phyloP scores from a whole-genome alignment of 1,140 invertebrate species.

The Drosophila nigromelanica region DNA sequence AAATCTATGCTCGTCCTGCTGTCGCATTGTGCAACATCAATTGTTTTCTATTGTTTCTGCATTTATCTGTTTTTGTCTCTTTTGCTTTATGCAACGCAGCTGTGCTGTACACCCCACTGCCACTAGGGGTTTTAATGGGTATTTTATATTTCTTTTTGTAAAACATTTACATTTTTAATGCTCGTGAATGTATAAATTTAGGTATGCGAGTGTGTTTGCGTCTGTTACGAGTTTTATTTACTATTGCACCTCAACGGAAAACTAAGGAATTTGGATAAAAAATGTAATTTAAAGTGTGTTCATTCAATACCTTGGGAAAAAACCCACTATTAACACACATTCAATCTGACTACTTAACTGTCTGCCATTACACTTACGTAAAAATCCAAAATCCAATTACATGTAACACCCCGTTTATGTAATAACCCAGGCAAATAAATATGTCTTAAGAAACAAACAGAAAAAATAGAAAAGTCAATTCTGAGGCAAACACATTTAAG shows the following conservation, averaged over 20 bases:
- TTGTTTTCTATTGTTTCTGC: constrained; percentile 46
- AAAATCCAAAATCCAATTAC: constrained; percentile 18
- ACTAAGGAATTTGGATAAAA: not conserved
- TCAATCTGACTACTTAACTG: too few relatives aligned
- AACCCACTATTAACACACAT: too few relatives aligned
- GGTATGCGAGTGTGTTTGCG: constrained; percentile 6
- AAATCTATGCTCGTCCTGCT: constrained; percentile 41
- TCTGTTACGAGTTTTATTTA: constrained; percentile 9
- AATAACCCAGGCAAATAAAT: constrained; percentile 44
- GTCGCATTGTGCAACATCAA: constrained; percentile 41
- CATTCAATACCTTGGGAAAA: too few relatives aligned
- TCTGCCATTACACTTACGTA: not conserved
- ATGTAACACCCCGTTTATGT: constrained; percentile 26
- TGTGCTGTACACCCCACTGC: constrained; percentile 27
- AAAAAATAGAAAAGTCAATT: constrained; percentile 20
- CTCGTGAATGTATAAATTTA: constrained; percentile 9
- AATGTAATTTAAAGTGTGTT: too few relatives aligned
- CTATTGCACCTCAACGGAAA: not conserved
- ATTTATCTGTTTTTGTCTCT: constrained; percentile 14
- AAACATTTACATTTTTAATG: constrained; percentile 52
- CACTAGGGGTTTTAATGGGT: constrained; percentile 18
- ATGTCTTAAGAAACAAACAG: constrained; percentile 11
- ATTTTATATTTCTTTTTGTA: constrained; percentile 35
- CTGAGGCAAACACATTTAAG: constrained; percentile 48
- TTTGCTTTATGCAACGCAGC: constrained; percentile 35